Evolutionary conservation across 2,113 vertebrate species (phyloP), one percentile per base, ranked within the genome.

Genomic region (Camelus dromedarius): DNA sequence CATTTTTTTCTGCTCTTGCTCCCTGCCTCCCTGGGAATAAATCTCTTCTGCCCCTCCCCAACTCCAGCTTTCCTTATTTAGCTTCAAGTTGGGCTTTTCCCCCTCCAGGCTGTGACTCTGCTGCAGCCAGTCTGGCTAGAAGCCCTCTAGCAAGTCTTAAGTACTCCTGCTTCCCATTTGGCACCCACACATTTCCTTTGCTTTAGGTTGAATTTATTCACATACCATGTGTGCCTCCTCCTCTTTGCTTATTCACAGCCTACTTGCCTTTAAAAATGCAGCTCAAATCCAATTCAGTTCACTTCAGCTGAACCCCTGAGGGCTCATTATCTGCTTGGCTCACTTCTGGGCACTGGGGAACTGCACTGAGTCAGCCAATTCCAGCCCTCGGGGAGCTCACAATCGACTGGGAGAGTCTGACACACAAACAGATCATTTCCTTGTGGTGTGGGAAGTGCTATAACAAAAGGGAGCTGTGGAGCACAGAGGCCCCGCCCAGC

Each of bases 231-330:
- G 22, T 0, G 5, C 38, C 35, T 66, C 15, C 30, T 73, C 13
- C 38, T 35, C 38, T 85, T 89, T 70, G 58, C 46, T 88, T 72
- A 76, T 32, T 73, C 46, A 81, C 52, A 76, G 73, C 20, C 48
- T 84, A 42, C 76, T 85, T 89, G 24, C 26, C 30, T 80, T 95
- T 75, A 79, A 82, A 94, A 76, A 70, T 8, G 64, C 38, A 76
- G 35, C 50, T 91, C 54, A 84, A 75, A 88, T 79, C 38, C 20
- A 48, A 26, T 77, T 91, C 52, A 26, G 69, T 92, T 88, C 30
- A 70, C 35, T 81, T 95, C 48, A 46, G 18, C 50, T 58, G 66
- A 73, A 72, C 5, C 38, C 16, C 20, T n/a, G 48, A 70, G 46
- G 28, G 11, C 42, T 93, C 9, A 48, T n/a, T 42, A 22, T 93